Percentiles rank a stretch among this genome's conserved stretches.
Conservation (phyloP, 2,888 invertebrate genomes). For the Brachyopa scutellaris region DNA sequence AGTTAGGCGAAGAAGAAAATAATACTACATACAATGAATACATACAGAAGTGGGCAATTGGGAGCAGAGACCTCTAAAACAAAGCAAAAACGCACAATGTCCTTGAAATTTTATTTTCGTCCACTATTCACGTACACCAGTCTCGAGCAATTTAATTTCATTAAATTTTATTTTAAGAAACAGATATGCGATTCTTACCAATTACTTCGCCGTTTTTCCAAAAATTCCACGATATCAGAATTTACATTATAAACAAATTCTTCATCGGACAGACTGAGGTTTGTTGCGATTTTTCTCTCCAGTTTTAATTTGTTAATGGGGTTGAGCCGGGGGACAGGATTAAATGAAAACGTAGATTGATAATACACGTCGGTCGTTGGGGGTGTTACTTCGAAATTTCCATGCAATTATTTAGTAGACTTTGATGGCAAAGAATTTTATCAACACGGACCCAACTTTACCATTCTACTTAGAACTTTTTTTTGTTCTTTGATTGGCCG, state of each 20-base stretch:
- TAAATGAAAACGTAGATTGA: not conserved
- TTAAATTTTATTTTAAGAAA: not conserved
- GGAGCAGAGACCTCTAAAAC: slow-evolving; percentile 50
- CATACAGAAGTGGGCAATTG: slow-evolving; percentile 8
- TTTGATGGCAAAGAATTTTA: slow-evolving; percentile 48
- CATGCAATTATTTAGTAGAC: slow-evolving; percentile 4
- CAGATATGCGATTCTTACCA: slow-evolving; percentile 77
- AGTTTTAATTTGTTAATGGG: slow-evolving; percentile 65
- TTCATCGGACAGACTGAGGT: slow-evolving; percentile 80
- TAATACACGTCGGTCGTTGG: not conserved
- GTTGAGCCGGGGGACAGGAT: slow-evolving; percentile 6
- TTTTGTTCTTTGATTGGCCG: slow-evolving; percentile 41
- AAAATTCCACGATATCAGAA: slow-evolving; percentile 80
- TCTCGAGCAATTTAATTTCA: not conserved
- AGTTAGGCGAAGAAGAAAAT: not conserved
- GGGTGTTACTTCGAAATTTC: not conserved
- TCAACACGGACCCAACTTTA: slow-evolving; percentile 51
- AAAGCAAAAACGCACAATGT: slow-evolving; percentile 53
- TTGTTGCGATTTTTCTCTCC: slow-evolving; percentile 76
- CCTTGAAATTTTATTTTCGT: slow-evolving; percentile 65
- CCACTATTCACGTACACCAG: slow-evolving; percentile 21
- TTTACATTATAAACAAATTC: slow-evolving; percentile 81
- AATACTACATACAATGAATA: not conserved
- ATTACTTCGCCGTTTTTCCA: slow-evolving; percentile 78
- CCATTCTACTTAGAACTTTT: slow-evolving; percentile 67